Percentiles rank a stretch among this genome's conserved stretches.
Evolutionary conservation across 1,140 invertebrate genomes (phyloP).

Genomic region (Hylyphantes graminicola): DNA sequence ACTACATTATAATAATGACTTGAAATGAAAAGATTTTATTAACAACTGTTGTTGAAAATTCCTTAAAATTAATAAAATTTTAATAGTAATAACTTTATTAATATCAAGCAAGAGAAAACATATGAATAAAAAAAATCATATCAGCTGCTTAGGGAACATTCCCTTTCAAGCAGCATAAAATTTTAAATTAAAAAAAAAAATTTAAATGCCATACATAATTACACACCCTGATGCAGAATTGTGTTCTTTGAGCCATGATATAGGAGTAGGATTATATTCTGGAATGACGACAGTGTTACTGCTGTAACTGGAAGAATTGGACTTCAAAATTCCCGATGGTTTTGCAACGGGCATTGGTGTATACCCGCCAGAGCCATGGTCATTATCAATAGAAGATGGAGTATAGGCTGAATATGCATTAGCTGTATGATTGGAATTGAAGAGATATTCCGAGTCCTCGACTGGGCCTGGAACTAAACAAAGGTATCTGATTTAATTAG

Average conservation of each 20-base stretch:
- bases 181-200: no score
- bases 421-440: background rate
- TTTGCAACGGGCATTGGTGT: constrained; percentile 64
- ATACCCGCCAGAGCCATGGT: constrained; percentile 62
- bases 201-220: no score
- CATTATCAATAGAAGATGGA: background rate
- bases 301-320: background rate
- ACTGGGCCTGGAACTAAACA: background rate
- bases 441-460: constrained; percentile 18
- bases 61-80: no score
- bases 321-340: constrained; percentile 18
- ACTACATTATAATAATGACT: no score
- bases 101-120: no score
- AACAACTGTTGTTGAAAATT: no score
- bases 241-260: constrained; percentile 72
- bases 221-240: background rate
- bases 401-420: background rate
- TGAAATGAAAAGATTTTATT: no score
- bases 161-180: no score
- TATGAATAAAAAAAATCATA: no score
- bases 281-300: constrained; percentile 62
- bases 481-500: no score
- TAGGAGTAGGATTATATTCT: constrained; percentile 75
- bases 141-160: no score
- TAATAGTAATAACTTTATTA: no score